Percentiles rank a stretch among this genome's conserved stretches.
Conservation (phyloP, 2,888 invertebrate species). For the Dione vanillae region DNA sequence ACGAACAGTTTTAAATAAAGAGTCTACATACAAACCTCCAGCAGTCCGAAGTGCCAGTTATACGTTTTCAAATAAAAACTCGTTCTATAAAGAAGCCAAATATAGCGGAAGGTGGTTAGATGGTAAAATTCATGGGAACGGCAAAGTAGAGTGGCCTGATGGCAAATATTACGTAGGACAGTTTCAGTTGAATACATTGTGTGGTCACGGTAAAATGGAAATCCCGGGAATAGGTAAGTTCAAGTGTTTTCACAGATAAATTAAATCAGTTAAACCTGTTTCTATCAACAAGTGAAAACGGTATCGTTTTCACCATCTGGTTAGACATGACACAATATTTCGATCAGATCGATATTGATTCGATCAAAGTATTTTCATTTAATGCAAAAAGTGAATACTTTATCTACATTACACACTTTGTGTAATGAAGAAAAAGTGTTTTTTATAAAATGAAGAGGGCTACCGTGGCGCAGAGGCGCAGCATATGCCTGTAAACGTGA, state of each 20-base stretch:
- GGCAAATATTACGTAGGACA: constrained; percentile 92
- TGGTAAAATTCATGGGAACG: constrained; percentile 93
- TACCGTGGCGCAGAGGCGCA: too few relatives aligned
- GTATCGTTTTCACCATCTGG: too few relatives aligned
- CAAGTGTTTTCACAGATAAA: not conserved
- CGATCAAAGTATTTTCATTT: too few relatives aligned
- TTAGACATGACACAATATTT: too few relatives aligned
- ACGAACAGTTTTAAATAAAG: constrained; percentile 86
- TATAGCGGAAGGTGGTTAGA: constrained; percentile 93
- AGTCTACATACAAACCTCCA: constrained; percentile 87
- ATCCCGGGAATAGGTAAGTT: constrained; percentile 84
- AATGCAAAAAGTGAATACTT: too few relatives aligned
- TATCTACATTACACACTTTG: too few relatives aligned
- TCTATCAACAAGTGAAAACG: too few relatives aligned
- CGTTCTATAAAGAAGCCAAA: constrained; percentile 89
- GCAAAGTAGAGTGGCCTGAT: constrained; percentile 92
- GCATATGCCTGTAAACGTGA: too few relatives aligned
- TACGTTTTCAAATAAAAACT: constrained; percentile 87
- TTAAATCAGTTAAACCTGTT: too few relatives aligned
- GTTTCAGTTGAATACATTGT: constrained; percentile 89
- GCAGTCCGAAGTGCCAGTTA: constrained; percentile 88
- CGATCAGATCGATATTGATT: too few relatives aligned
- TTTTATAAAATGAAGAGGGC: too few relatives aligned
- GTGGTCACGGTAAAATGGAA: constrained; percentile 89
- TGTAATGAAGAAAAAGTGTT: too few relatives aligned